Percentiles rank a stretch among this genome's conserved stretches.
Conservation (phyloP, 2,888 invertebrate genomes). For the Aplocera efformata region DNA sequence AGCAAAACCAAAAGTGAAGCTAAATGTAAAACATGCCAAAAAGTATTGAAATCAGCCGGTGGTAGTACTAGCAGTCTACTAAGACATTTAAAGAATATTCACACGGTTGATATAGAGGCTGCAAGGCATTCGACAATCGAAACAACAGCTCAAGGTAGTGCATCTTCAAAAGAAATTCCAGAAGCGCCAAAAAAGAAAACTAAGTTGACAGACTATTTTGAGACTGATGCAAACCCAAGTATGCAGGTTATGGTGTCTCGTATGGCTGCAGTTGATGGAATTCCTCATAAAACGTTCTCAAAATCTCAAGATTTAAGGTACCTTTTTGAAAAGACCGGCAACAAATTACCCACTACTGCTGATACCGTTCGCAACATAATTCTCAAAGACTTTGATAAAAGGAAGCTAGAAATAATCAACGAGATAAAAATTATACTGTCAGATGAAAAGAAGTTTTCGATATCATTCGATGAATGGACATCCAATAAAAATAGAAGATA, state of each 20-base stretch:
- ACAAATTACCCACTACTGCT: neutral
- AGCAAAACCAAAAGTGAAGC: neutral
- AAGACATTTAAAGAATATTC: conserved; percentile 1
- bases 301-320: neutral
- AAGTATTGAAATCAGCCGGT: conserved; percentile 1
- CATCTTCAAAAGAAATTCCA: conserved; percentile 1
- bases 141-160: conserved; percentile 1
- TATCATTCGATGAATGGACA: conserved; percentile 14
- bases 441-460: conserved; percentile 10
- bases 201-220: neutral
- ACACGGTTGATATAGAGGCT: neutral
- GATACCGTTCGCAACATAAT: neutral
- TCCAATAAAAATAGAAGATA: conserved; percentile 10
- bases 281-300: neutral
- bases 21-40: conserved; percentile 1
- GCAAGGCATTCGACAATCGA: conserved; percentile 1
- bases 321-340: neutral
- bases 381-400: neutral
- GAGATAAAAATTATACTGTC: neutral
- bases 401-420: neutral
- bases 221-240: neutral
- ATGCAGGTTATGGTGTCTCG: neutral
- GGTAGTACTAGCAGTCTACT: neutral
- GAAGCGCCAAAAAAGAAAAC: neutral
- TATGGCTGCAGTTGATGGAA: conserved; percentile 2